phyloP scores from a whole-genome alignment of 2,888 invertebrate genomes.

The Nomada hirtipes region DNA sequence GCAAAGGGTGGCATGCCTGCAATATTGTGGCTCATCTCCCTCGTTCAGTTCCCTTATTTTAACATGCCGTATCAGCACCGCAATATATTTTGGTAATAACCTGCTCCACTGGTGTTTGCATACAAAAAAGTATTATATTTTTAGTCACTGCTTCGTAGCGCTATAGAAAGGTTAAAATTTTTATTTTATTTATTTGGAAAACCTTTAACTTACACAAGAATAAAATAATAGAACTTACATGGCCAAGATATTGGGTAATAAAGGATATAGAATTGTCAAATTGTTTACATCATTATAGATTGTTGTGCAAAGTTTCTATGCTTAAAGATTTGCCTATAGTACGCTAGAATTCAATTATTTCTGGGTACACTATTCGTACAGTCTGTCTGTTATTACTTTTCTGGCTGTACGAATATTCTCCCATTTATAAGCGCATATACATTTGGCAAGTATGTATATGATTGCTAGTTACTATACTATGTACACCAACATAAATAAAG shows the following conservation, averaged over 20 bases:
- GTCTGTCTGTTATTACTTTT: conserved; percentile 24
- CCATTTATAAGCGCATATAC: conserved; percentile 36
- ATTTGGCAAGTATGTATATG: conserved; percentile 27
- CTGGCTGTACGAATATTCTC: conserved; percentile 29
- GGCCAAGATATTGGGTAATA: neutral
- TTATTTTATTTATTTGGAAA: neutral
- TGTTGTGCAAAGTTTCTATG: neutral
- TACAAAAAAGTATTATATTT: conserved; percentile 14
- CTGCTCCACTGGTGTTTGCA: conserved; percentile 61
- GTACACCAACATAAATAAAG: conserved; percentile 73
- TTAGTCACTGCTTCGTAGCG: neutral
- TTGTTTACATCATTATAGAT: neutral
- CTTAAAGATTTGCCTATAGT: neutral
- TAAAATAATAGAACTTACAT: neutral
- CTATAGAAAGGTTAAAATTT: neutral
- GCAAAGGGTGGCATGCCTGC: conserved; percentile 91
- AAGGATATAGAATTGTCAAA: neutral
- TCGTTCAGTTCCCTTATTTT: conserved; percentile 81
- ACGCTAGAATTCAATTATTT: conserved; percentile 1
- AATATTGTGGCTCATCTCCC: conserved; percentile 91
- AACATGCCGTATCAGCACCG: conserved; percentile 81
- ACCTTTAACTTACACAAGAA: too few species aligned
- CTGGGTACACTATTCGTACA: neutral
- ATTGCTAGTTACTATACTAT: conserved; percentile 63
- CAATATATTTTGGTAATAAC: conserved; percentile 73